A percentile compares a stretch with the other conserved stretches of the same genome.
phyloP scores from a whole-genome alignment of 2,797 vertebrate genomes.

The Eulemur rubriventer region DNA sequence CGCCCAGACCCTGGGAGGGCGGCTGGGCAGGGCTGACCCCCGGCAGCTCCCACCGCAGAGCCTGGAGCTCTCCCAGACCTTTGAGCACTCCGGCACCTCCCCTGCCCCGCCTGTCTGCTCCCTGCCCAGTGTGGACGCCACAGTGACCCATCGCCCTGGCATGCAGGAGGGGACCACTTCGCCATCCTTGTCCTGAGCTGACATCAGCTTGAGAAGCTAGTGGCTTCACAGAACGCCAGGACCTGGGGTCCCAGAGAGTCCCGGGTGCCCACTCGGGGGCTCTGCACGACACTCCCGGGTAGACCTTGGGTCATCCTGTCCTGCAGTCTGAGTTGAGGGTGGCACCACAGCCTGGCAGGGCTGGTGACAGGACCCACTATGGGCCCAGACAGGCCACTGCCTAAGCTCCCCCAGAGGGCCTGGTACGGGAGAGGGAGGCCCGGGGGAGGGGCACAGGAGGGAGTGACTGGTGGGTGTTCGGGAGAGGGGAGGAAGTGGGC shows the following conservation, averaged over 20 bases:
- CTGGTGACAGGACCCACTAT: not conserved
- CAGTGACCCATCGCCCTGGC: not conserved
- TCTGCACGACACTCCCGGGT: accelerated
- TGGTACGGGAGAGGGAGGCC: accelerated
- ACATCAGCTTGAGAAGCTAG: no score
- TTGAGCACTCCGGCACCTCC: accelerated
- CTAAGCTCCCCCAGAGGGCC: not conserved
- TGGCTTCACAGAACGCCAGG: accelerated
- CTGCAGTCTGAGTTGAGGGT: not conserved
- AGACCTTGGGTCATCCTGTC: not conserved
- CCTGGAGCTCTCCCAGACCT: accelerated
- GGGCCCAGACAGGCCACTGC: no score
- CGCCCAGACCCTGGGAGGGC: accelerated
- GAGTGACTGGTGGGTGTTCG: accelerated
- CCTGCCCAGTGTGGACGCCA: accelerated
- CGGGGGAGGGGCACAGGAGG: accelerated
- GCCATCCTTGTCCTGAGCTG: not conserved
- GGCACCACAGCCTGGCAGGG: not conserved
- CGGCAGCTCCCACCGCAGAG: not conserved
- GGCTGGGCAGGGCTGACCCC: not conserved
- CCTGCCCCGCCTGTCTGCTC: accelerated
- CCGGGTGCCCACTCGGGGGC: accelerated
- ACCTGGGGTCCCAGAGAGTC: accelerated
- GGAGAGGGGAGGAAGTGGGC: no score
- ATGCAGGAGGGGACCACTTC: accelerated